These are phyloP conservation scores for Cephonodes hylas DNA, from an alignment of 2,888 invertebrate genomes.

Conservation along the genomic window DNA sequence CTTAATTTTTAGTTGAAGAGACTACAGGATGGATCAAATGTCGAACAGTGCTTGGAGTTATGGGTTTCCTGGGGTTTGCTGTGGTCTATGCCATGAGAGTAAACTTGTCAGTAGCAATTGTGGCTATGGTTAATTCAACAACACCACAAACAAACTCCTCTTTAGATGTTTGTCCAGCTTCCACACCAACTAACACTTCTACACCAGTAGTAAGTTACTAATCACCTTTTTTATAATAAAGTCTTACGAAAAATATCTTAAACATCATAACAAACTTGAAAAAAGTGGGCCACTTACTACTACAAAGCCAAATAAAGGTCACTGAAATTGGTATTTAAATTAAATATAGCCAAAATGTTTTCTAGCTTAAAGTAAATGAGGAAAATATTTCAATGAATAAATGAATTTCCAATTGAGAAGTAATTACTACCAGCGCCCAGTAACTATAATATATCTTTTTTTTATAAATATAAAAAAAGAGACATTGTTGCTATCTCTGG, in stretches of 20 bases:
- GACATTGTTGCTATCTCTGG: too few relatives aligned
- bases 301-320: too few relatives aligned
- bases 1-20: slow-evolving; percentile 71
- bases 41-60: slow-evolving; percentile 88
- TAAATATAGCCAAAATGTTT: too few relatives aligned
- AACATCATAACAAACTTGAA: too few relatives aligned
- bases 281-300: too few relatives aligned
- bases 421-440: too few relatives aligned
- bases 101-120: slow-evolving; percentile 95
- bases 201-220: slow-evolving; percentile 66
- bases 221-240: not conserved
- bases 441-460: too few relatives aligned
- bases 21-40: slow-evolving; percentile 86
- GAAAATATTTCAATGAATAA: too few relatives aligned
- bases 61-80: slow-evolving; percentile 94
- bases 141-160: slow-evolving; percentile 78
- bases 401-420: too few relatives aligned
- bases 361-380: too few relatives aligned
- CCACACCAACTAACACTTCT: slow-evolving; percentile 64
- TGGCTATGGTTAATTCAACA: slow-evolving; percentile 94
- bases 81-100: slow-evolving; percentile 95
- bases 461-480: too few relatives aligned
- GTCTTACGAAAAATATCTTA: not conserved
- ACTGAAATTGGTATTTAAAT: too few relatives aligned
- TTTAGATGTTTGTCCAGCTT: slow-evolving; percentile 82